Base-by-base conservation (phyloP, 2,888 invertebrate species). In the Thecocarcelia acutangulata region DNA sequence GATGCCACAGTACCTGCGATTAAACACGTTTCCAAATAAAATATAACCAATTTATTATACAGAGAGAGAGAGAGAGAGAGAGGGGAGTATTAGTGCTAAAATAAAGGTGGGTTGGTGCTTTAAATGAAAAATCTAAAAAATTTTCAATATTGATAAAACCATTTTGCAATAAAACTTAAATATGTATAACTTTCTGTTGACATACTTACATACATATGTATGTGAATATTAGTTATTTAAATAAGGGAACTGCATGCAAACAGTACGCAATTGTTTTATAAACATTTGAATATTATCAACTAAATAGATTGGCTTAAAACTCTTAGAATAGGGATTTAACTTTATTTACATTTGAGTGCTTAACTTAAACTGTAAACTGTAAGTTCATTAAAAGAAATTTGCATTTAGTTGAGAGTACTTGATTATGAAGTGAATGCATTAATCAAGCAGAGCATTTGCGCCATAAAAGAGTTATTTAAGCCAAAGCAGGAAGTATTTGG, bases 1-100 rank as follows among this genome's bases (percentile, higher is more conserved):
- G 72, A 42, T 70, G 33, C 69, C 63, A 63, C n/a, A n/a, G n/a
- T 21, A 50, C 50, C 63, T 40, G 56, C 33, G 44, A 37, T 52
- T 64, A 42, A 64, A 44, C 24, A 70, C 48, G 56, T 44, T 70
- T 48, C 3, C 3, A 28, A 75, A 44, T 33, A 8, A 33, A 33
- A 33, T 8, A 33, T 8, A 9, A 5, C 8, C 33, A 9, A 9
- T 33, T 33, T 33, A 33, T 3, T 5, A 1, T 3, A 33, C 9
- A 9, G n/a, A 33, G 33, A 33, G 8, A 8, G 9, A 24, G 24
- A 5, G 3, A n/a, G n/a, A 33, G 33, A 33, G 8, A 8, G 9
- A 24, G 24, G 24, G 3, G 24, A 3, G 24, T 5, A 3, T 24
- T 24, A 24, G 24, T 24, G 24, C 5, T 24, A 24, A 24, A 24